Evolutionary conservation across 2,797 vertebrate genomes (phyloP), one percentile per base, ranked within the genome.

Genomic region (Graptemys geographica): DNA sequence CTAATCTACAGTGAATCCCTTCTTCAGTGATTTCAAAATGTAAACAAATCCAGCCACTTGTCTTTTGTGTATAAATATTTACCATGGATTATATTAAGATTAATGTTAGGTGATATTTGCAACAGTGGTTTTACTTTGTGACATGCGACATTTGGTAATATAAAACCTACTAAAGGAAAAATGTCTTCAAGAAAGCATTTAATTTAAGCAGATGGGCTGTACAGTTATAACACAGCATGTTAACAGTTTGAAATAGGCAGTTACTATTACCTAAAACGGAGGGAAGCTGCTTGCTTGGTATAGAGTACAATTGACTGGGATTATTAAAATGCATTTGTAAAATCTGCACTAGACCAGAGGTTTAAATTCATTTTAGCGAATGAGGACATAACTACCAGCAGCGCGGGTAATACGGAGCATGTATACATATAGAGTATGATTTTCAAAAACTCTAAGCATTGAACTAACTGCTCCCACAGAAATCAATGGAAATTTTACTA

Each of bases 1-100:
- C 96, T 96, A 97, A 97, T 97, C 97, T 96, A 47, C 15, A 80
- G 3, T 74, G 94, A 98, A 96, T 96, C 96, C 97, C 90, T 87
- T 96, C 95, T 93, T 88, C 82, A 76, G 92, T 86, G 55, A 88
- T 95, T 95, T 92, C 81, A 62, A 93, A 84, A 81, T 94, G 96
- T 97, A 97, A 97, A 97, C 96, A 96, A 95, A 96, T 94, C 94
- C 92, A 82, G 79, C 86, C 88, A 95, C 96, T 96, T 90, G 84
- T 93, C 92, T 86, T 84, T 74, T 87, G 93, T n/a, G 0, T 86
- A 92, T 89, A 96, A 96, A 97, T 97, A 95, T 97, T 97, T 96
- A 92, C 93, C 41, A 56, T 79, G 96, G 97, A 95, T 97, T 96
- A 96, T 84, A 82, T 1, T 47, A 90, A 96, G 95, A 96, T 97